phyloP scores from a whole-genome alignment of 2,113 vertebrate genomes.

The Enhydra lutris region DNA sequence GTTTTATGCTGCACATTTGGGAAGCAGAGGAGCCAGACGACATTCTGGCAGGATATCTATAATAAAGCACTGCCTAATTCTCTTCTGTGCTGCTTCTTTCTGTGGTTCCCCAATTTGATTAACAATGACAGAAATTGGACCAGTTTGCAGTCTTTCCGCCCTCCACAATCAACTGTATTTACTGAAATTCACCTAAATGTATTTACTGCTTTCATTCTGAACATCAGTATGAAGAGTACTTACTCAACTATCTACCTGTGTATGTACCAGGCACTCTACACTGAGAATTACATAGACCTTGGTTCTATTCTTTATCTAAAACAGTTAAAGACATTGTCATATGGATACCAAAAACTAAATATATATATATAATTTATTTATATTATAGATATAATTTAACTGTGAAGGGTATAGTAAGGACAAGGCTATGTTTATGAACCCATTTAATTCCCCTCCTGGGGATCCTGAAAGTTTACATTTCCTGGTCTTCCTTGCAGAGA shows the following conservation, averaged over 20 bases:
- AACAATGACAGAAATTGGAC: background rate
- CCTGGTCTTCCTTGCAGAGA: background rate
- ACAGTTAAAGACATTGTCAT: background rate
- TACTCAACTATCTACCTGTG: background rate
- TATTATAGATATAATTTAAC: background rate
- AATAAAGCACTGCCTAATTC: background rate
- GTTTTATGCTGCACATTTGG: background rate
- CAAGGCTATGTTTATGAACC: background rate
- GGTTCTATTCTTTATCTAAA: background rate
- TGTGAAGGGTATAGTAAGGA: background rate
- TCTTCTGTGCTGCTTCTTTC: background rate
- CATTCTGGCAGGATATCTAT: background rate
- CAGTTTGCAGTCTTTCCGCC: background rate
- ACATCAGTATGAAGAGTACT: background rate
- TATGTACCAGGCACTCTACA: accelerated
- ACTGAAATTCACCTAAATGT: background rate
- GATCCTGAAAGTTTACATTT: background rate
- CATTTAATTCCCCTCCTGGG: background rate
- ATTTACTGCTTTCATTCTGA: background rate
- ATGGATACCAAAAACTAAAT: background rate
- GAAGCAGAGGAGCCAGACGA: background rate
- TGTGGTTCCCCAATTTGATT: background rate
- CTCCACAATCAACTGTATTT: background rate
- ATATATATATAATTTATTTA: background rate
- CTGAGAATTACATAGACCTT: background rate